phyloP scores from a whole-genome alignment of 1,140 invertebrate species.

The Bombus haemorrhoidalis region DNA sequence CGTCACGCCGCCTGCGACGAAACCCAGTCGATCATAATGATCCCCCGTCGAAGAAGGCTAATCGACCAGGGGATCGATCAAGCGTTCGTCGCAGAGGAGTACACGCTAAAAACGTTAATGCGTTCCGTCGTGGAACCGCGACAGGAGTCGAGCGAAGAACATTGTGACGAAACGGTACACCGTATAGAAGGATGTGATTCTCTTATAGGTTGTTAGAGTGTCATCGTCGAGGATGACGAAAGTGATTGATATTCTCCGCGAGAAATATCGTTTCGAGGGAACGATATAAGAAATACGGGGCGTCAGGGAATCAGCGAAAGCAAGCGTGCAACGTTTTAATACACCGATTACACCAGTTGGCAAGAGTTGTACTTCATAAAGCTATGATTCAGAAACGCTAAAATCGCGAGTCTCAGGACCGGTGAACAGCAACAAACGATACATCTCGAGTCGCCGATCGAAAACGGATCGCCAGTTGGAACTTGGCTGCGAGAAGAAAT shows the following conservation, averaged over 20 bases:
- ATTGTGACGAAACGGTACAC: not conserved
- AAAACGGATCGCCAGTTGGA: not conserved
- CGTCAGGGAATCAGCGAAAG: not conserved
- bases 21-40: constrained; percentile 38
- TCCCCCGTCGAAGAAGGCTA: constrained; percentile 17
- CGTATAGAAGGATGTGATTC: too few species aligned
- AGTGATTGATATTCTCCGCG: constrained; percentile 24
- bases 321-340: not conserved
- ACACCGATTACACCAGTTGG: not conserved
- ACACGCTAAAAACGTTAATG: constrained; percentile 27
- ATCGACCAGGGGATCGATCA: constrained; percentile 25
- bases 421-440: constrained; percentile 1
- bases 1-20: constrained; percentile 44
- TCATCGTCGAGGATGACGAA: constrained; percentile 1
- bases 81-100: not conserved
- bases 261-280: not conserved
- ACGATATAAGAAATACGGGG: not conserved
- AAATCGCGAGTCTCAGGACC: not conserved
- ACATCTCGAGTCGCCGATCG: not conserved
- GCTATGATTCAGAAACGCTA: not conserved
- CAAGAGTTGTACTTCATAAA: not conserved
- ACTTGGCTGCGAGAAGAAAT: not conserved
- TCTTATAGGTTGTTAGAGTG: not conserved
- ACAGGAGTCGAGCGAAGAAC: not conserved
- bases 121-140: not conserved